Base-by-base conservation (phyloP, 2,888 invertebrate species). In the Hymenopus coronatus region DNA sequence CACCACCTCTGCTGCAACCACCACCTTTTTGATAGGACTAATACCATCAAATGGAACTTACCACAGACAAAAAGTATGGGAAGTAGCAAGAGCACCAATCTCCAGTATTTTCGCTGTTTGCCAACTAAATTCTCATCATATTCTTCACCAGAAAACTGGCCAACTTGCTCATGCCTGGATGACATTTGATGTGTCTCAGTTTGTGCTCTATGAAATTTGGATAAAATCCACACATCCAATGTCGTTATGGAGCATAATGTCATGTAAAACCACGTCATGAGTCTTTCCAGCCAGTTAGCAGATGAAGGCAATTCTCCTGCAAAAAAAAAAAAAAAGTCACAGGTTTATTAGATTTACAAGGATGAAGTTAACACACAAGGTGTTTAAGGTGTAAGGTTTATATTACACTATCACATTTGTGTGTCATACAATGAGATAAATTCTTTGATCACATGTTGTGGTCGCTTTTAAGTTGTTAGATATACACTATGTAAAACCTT, bases 31-130 rank as follows among this genome's bases (percentile, higher is more conserved):
- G 8, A 33, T 4, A 40, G 12, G 40, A 40, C 9, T 40, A 40
- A 3, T 40, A 40, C 12, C 40, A 40, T 9, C 40, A 40, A 40
- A 12, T 12, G 20, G 8, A 70, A 70, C 82, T 87, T 87, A 87
- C 87, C 87, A 40, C 40, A 27, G 14, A 87, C 82, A 33, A 87
- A 87, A 27, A 87, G 28, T 30, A 87, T 81, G 15, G 87, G 87
- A 33, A 87, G 33, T 27, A 87, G 27, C 28, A 87, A 70, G 1
- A 87, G 87, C 28, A 87, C 9, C 6, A 87, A 27, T 30, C 87
- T 81, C 87, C 87, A 87, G 2, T 30, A 33, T 8, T 82, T 87
- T 25, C 33, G 82, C 20, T 87, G 30, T 25, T 33, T 28, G n/a
- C 33, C n/a, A 27, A 82, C 3, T 12, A 40, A 3, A 2, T n/a